Base-by-base conservation (phyloP, 2,888 invertebrate genomes). In the Cosmorhoe ocellata region DNA sequence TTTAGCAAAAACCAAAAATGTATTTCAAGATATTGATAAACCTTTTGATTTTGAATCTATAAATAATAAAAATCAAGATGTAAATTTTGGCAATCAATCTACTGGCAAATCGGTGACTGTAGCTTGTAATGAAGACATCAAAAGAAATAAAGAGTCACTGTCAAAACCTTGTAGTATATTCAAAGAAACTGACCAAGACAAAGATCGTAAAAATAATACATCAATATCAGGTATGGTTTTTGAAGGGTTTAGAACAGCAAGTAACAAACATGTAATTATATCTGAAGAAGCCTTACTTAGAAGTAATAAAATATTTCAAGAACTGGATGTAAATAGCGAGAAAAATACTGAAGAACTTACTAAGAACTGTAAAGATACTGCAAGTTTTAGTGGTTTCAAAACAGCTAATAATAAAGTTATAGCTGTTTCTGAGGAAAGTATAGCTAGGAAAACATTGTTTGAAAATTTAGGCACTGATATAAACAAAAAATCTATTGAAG, bases 111-210 rank as follows among this genome's bases (percentile, higher is more conserved):
- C 13, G n/a, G 14, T 2, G 2, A 67, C 61, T 53, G 26, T 58
- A 1, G 87, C 84, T 7, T 79, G 68, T 58, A 84, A 88, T 34
- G 84, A 80, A 62, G 51, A 62, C 6, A 75, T 88, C 14, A 46
- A 57, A 10, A 69, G 87, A 51, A 81, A 83, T 0, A 66, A 75
- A 27, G 49, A 65, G 41, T 74, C 78, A 1, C 10, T 76, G 6
- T 47, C 49, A n/a, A 77, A 64, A 58, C 70, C 72, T 9, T 76
- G 68, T 61, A 64, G 65, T 8, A 47, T 83, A 27, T 52, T 57
- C 2, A 37, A 59, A 46, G 54, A 58, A 44, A 47, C 49, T 30
- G 52, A 50, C 6, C 43, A 26, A 12, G 47, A 39, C 22, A 34
- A 42, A 11, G 77, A 81, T 8, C 8, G 18, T 26, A 9, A 30